Evolutionary conservation across 2,888 invertebrate genomes (phyloP).

Genomic region (Caenorhabditis macrosperma): DNA sequence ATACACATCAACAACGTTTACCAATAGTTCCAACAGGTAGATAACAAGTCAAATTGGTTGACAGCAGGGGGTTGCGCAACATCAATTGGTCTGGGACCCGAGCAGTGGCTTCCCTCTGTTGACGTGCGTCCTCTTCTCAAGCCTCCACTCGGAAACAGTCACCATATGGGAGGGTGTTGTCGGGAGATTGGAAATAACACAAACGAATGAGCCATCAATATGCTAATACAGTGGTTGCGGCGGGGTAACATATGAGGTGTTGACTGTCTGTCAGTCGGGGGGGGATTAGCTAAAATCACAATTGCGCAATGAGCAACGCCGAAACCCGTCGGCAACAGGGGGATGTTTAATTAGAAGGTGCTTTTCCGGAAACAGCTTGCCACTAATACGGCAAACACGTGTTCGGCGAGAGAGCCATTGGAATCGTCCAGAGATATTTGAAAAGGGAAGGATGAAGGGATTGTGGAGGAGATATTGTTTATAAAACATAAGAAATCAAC

Average conservation of each 20-base stretch:
- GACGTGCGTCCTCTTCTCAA: background rate
- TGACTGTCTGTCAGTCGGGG: background rate
- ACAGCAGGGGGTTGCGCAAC: constrained; percentile 1
- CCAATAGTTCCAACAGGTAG: background rate
- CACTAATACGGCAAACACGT: constrained; percentile 52
- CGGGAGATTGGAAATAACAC: constrained; percentile 18
- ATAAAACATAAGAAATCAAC: background rate
- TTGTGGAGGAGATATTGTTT: background rate
- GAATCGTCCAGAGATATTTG: background rate
- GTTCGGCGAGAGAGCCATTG: background rate
- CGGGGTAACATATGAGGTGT: constrained; percentile 51
- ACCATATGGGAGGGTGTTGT: constrained; percentile 37
- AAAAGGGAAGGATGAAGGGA: background rate
- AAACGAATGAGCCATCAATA: constrained; percentile 46
- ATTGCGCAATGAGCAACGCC: constrained; percentile 47
- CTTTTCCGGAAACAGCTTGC: constrained; percentile 34
- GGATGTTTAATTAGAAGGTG: constrained; percentile 37
- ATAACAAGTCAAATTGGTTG: constrained; percentile 24
- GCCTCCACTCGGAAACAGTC: constrained; percentile 46
- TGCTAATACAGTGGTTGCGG: constrained; percentile 48
- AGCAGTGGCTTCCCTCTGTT: constrained; percentile 23
- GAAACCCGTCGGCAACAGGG: background rate
- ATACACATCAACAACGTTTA: constrained; percentile 35
- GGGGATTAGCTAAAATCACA: constrained; percentile 50
- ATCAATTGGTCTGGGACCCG: background rate